Evolutionary conservation across 2,113 vertebrate species (phyloP).

Genomic region (Nothocercus nigrocapillus): DNA sequence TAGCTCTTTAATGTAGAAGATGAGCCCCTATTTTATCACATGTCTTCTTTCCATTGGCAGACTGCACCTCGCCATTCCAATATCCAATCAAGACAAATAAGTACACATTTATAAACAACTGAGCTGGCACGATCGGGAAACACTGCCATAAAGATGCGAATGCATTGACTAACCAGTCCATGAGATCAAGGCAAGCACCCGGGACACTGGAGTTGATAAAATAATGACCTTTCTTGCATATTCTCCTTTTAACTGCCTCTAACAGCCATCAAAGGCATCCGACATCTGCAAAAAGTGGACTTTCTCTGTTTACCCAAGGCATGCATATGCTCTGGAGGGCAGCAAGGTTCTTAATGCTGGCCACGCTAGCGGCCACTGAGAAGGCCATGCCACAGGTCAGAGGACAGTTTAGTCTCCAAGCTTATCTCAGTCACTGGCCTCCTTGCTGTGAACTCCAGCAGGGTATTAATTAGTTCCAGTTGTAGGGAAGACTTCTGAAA

Average conservation of each 20-base stretch:
- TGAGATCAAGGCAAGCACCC: not conserved
- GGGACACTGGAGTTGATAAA: not conserved
- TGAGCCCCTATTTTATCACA: not conserved
- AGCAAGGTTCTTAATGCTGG: not conserved
- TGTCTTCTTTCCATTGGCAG: not conserved
- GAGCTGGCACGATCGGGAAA: not conserved
- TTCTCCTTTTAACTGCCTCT: not conserved
- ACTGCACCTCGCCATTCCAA: not conserved
- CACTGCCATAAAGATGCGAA: not conserved
- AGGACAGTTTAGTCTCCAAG: slow-evolving; percentile 44
- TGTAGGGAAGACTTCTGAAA: slow-evolving; percentile 9
- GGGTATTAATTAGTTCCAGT: slow-evolving; percentile 49
- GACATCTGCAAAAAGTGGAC: not conserved
- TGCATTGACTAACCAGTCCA: not conserved
- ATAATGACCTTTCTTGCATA: not conserved
- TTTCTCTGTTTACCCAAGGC: not conserved
- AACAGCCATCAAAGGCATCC: not conserved
- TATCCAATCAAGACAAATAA: not conserved
- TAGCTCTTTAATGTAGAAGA: not conserved
- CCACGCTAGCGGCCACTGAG: not conserved
- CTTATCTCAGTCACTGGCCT: slow-evolving; percentile 23
- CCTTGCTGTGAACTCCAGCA: not conserved
- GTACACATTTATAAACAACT: not conserved
- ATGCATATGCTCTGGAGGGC: not conserved
- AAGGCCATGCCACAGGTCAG: slow-evolving; percentile 2